Evolutionary conservation across 2,888 invertebrate genomes (phyloP).

Genomic region (Callosobruchus maculatus): DNA sequence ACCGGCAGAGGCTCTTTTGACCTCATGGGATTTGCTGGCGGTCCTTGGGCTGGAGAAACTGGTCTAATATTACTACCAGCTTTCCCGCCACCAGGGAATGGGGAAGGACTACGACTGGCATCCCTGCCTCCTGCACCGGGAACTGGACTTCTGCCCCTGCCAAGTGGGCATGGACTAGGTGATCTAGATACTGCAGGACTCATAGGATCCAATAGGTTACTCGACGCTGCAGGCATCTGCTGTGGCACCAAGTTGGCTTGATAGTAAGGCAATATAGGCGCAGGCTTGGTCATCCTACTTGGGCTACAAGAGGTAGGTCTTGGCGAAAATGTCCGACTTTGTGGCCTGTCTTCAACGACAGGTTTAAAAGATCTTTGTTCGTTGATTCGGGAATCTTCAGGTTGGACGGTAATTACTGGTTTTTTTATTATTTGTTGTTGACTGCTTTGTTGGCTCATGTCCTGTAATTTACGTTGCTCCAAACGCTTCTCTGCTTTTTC

Average conservation of each 20-base stretch:
- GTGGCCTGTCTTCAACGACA: slow-evolving; percentile 53
- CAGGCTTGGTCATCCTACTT: slow-evolving; percentile 69
- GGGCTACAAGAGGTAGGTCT: slow-evolving; percentile 63
- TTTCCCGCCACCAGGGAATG: slow-evolving; percentile 27
- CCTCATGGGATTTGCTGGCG: slow-evolving; percentile 64
- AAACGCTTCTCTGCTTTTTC: slow-evolving; percentile 27
- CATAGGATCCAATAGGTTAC: slow-evolving; percentile 59
- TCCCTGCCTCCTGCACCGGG: neutral
- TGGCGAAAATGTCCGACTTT: slow-evolving; percentile 54
- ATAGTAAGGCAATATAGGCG: slow-evolving; percentile 73
- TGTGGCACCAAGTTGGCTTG: slow-evolving; percentile 74
- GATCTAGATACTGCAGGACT: slow-evolving; percentile 60
- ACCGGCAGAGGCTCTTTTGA: slow-evolving; percentile 35
- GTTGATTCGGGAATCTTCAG: slow-evolving; percentile 47
- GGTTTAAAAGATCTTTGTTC: slow-evolving; percentile 56
- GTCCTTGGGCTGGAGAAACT: slow-evolving; percentile 68
- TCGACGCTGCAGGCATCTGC: slow-evolving; percentile 59
- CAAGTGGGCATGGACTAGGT: slow-evolving; percentile 58
- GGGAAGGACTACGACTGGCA: slow-evolving; percentile 40
- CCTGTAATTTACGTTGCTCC: slow-evolving; percentile 16
- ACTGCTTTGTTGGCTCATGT: slow-evolving; percentile 10
- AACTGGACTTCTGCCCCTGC: slow-evolving; percentile 19
- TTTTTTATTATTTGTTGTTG: slow-evolving; percentile 22
- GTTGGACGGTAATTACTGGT: slow-evolving; percentile 37
- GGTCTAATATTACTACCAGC: slow-evolving; percentile 48